Evolutionary conservation across 2,113 vertebrate species (phyloP), one percentile per base, ranked within the genome.

Genomic region (Paracanthobrama guichenoti): DNA sequence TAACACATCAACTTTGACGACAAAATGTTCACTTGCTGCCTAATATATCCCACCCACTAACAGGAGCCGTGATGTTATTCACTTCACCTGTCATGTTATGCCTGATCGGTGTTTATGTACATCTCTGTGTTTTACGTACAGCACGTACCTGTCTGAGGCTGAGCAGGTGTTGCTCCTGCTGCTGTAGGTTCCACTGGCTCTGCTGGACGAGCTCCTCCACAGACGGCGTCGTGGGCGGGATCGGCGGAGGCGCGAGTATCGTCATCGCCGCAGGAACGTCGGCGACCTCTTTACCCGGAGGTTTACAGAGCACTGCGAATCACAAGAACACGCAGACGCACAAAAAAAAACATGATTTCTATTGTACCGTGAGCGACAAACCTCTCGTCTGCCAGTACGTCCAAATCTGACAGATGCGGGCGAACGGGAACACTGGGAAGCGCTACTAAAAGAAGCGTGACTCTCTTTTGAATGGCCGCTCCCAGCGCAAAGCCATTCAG

Each of bases 171-270:
- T 99, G 98, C 88, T 99, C 97, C 88, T 99, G 98, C 87, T 99
- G 98, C 91, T 99, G 97, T 48, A 99, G 94, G 88, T 97, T 99
- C 97, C 97, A 99, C 73, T 96, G 96, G 89, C 97, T 99, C 93
- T 99, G 98, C 85, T 99, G 97, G 89, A 99, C 96, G 14, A 99
- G 94, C 1, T 99, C 97, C 7, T 99, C 97, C 81, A 99, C 89
- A 0, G 96, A 91, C 0, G 95, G 95, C 8, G 95, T 93, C 16
- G 90, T 80, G 0, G 95, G 92, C 0, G 95, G 87, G 0, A 95
- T 91, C 0, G 93, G 81, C 0, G 95, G 90, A 0, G 96, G 94
- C 0, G 94, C 92, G 4, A 97, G 90, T 0, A 95, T 91, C 0
- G 94, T 89, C 53, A 96, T 93, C 0, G 95, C 93, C 66, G 94